phyloP scores from a whole-genome alignment of 2,113 vertebrate genomes.

The Baryphthengus martii region DNA sequence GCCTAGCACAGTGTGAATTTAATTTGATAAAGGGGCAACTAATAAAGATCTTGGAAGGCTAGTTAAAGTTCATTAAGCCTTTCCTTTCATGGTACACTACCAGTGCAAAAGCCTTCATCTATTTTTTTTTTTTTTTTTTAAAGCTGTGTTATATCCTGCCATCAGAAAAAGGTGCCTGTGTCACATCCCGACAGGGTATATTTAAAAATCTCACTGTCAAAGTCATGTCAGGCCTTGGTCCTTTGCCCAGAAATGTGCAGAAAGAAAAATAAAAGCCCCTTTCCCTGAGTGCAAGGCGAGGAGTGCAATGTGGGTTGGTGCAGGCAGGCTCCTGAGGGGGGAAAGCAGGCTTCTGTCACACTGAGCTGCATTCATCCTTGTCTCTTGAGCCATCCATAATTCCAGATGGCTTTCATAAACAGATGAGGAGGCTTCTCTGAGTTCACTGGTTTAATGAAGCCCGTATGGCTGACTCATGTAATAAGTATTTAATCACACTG shows the following conservation, averaged over 20 bases:
- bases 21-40: slow-evolving; percentile 76
- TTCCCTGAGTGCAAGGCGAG: slow-evolving; percentile 23
- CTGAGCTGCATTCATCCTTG: slow-evolving; percentile 63
- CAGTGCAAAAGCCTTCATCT: slow-evolving; percentile 20
- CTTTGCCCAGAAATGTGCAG: slow-evolving; percentile 63
- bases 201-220: slow-evolving; percentile 71
- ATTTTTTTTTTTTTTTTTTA: not conserved
- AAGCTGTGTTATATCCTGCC: slow-evolving; percentile 69
- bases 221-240: slow-evolving; percentile 60
- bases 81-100: slow-evolving; percentile 69
- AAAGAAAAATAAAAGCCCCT: slow-evolving; percentile 57
- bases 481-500: slow-evolving; percentile 76
- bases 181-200: slow-evolving; percentile 69
- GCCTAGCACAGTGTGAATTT: slow-evolving; percentile 75
- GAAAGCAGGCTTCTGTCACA: slow-evolving; percentile 64
- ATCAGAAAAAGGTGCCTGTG: slow-evolving; percentile 70
- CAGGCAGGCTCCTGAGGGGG: slow-evolving; percentile 45
- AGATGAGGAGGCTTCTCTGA: slow-evolving; percentile 71
- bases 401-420: slow-evolving; percentile 77
- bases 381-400: slow-evolving; percentile 65
- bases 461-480: slow-evolving; percentile 76
- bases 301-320: not conserved
- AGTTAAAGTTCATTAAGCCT: slow-evolving; percentile 73
- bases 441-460: slow-evolving; percentile 74
- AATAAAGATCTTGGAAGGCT: slow-evolving; percentile 70